Conservation (phyloP, 2,113 vertebrate genomes). For the Lycocorax pyrrhopterus region DNA sequence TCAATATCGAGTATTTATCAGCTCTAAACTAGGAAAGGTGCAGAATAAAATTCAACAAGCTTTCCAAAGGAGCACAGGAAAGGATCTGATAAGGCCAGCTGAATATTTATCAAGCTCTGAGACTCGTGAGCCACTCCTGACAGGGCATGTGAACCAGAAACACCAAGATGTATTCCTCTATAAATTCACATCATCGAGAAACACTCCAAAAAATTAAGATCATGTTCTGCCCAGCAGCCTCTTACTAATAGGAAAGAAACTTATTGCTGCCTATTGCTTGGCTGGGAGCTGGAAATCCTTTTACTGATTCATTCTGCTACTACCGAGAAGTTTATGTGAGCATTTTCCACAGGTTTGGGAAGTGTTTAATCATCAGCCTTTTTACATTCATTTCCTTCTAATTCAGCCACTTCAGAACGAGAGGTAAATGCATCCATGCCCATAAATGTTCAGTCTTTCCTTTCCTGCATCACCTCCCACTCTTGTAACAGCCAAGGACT, state of each 20-base stretch:
- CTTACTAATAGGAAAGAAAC: background rate
- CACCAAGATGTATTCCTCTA: background rate
- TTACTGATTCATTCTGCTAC: background rate
- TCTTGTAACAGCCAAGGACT: background rate
- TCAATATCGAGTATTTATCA: background rate
- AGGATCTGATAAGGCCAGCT: background rate
- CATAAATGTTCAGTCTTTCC: accelerated
- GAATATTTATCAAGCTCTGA: background rate
- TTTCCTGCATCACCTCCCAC: background rate
- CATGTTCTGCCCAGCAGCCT: background rate
- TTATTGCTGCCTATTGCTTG: background rate
- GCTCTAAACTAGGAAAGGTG: background rate
- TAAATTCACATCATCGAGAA: background rate
- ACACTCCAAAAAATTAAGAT: background rate
- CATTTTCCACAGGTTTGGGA: background rate
- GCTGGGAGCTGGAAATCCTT: background rate
- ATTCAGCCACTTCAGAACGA: background rate
- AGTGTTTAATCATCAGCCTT: background rate
- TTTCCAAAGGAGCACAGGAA: background rate
- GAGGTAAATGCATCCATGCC: background rate
- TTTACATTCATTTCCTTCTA: background rate
- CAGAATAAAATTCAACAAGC: background rate
- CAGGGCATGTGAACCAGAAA: background rate
- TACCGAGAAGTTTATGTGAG: background rate
- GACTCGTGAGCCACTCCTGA: background rate